Base-by-base conservation (phyloP, 2,797 vertebrate genomes). In the Coccyzus lansbergi region DNA sequence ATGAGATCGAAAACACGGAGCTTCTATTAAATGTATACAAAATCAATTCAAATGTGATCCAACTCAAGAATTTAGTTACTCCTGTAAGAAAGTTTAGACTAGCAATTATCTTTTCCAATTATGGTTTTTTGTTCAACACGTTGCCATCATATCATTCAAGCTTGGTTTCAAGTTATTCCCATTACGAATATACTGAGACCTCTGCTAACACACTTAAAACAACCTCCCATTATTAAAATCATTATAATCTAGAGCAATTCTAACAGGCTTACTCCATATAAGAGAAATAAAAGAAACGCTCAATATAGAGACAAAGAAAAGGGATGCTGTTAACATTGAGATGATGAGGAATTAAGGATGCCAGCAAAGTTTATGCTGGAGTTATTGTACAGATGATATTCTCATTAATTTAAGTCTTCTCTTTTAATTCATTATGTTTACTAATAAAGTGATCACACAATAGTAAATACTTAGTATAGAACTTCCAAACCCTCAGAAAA, bases 1-100 rank as follows among this genome's bases (percentile, higher is more conserved):
- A 58, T 0, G 0, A 55, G 36, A 85, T 22, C 48, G 26, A 76
- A 87, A 87, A 77, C 33, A 69, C 0, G 3, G 10, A 65, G 1
- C 1, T 83, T 86, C 74, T 62, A 75, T 68, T 80, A 90, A 85
- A 89, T 40, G 31, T 44, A 49, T n/a, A 90, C 4, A 3, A 51
- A 71, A 87, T 34, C 19, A 46, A 51, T 78, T 48, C 36, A 46
- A 78, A 86, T 49, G 40, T 15, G 65, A 40, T 31, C 44, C 52
- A 85, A 83, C 60, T 81, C 36, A 92, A 72, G 29, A 81, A 71
- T 92, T 87, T 58, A 74, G 42, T 40, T 75, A 83, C 12, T 38
- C 6, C 29, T 65, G 38, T 40, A 71, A 93, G 77, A 72, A 86
- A 74, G n/a, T 71, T 88, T 53, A 74, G 53, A 29, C 46, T 12